Evolutionary conservation across 1,140 invertebrate species (phyloP), one percentile per base, ranked within the genome.

Genomic region (Drosophila obscura): DNA sequence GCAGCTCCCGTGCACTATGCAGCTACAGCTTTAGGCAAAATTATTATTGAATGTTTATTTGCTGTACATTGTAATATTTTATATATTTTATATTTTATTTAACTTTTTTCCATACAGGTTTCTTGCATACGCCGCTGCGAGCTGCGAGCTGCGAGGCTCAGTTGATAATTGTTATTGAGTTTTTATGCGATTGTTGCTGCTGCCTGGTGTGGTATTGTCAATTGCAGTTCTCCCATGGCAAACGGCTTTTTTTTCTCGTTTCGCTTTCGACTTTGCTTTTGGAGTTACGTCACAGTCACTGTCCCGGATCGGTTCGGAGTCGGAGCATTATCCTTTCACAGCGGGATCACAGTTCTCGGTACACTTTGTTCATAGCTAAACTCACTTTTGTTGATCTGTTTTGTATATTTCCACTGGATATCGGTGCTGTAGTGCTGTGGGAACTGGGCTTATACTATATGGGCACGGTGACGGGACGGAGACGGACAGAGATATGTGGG

Each of bases 121-220:
- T 80, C 41, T 58, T 68, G 65, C 65, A 66, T 63, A 72, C 50
- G 62, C 48, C 46, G 62, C 48, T 74, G 64, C 56, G 52, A 46
- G 62, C 48, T 74, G 64, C 56, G 52, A 46, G 73, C 31, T 31
- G 31, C 61, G 77, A 60, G 65, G 63, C 73, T 71, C 64, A 73
- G 59, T 61, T 73, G 78, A 73, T 81, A 81, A 77, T 81, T 81
- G 79, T 77, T 81, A 81, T 68, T 81, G 73, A 81, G 68, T 77
- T 80, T 68, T 71, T 72, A 72, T 72, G 48, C 43, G 68, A 56
- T 62, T 68, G 63, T 56, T 75, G 44, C 16, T 72, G 69, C 31
- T 65, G 45, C 9, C 60, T 71, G 7, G 56, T 71, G 24, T 28
- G 22, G 13, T 62, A 69, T 50, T 59, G 65, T 76, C 72, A 68